These are phyloP conservation scores for Ceraclea dissimilis DNA, from an alignment of 2,888 invertebrate genomes.

Conservation along the genomic window DNA sequence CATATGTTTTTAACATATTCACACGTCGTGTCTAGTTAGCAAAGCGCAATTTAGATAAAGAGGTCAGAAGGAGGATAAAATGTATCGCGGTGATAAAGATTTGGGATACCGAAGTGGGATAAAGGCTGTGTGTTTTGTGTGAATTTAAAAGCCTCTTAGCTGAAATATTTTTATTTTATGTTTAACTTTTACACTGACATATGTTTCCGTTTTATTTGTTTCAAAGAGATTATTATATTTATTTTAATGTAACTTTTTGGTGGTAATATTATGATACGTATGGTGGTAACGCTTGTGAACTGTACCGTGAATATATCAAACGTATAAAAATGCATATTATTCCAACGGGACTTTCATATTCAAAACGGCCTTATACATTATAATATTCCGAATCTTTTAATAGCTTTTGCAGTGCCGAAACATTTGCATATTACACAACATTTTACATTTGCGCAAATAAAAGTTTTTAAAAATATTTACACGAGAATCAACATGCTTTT, in stretches of 20 bases:
- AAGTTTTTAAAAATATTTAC: too few relatives aligned
- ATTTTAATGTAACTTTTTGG: not conserved
- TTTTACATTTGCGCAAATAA: too few relatives aligned
- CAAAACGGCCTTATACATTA: not conserved
- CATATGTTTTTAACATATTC: not conserved
- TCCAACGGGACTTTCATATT: not conserved
- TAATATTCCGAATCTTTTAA: not conserved
- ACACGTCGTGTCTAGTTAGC: not conserved
- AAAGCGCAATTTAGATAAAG: not conserved
- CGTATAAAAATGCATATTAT: not conserved
- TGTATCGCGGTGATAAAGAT: constrained; percentile 4
- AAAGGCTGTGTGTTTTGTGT: not conserved
- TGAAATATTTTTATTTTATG: too few relatives aligned
- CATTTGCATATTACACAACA: too few relatives aligned
- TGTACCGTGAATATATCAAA: not conserved
- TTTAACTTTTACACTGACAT: not conserved
- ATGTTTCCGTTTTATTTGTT: not conserved
- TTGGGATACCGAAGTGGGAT: not conserved
- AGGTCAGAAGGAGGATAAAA: constrained; percentile 7
- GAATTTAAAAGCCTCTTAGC: too few relatives aligned
- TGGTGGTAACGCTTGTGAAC: not conserved
- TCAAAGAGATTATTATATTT: not conserved
- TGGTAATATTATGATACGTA: not conserved
- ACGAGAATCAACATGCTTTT: too few relatives aligned
- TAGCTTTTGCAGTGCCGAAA: not conserved